Evolutionary conservation across 2,797 vertebrate genomes (phyloP).

Genomic region (Antrozous pallidus): DNA sequence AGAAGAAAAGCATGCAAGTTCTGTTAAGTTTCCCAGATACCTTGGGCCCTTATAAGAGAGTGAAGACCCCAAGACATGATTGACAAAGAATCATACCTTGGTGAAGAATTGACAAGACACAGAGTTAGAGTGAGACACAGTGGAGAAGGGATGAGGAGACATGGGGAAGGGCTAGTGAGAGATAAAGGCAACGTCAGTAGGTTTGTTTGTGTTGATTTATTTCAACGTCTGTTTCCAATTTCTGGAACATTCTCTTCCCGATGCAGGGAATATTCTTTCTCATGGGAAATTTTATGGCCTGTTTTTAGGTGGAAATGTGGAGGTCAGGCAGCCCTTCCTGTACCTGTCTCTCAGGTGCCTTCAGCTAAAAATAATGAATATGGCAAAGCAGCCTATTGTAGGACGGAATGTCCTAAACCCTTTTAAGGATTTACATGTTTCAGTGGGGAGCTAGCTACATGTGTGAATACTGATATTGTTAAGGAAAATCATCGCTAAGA

Average conservation of each 20-base stretch:
- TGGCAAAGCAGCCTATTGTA: accelerated
- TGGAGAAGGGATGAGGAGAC: neutral
- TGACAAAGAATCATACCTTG: neutral
- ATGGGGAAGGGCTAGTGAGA: neutral
- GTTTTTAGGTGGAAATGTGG: neutral
- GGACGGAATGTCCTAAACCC: accelerated
- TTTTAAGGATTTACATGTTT: accelerated
- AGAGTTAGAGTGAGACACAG: neutral
- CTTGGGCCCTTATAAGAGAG: neutral
- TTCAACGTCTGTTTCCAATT: neutral
- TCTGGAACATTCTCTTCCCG: neutral
- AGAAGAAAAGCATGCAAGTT: neutral
- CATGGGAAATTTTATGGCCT: too few relatives aligned
- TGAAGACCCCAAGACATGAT: neutral
- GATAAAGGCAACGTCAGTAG: neutral
- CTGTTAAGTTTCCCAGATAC: accelerated
- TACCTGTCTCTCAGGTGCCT: neutral
- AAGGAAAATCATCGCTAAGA: neutral
- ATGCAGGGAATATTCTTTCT: neutral
- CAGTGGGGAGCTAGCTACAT: accelerated
- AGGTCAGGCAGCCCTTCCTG: neutral
- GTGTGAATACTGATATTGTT: too few relatives aligned
- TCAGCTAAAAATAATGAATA: neutral
- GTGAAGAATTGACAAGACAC: neutral
- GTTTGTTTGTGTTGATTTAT: neutral